phyloP scores from a whole-genome alignment of 2,113 vertebrate genomes.

The Etia nguti region DNA sequence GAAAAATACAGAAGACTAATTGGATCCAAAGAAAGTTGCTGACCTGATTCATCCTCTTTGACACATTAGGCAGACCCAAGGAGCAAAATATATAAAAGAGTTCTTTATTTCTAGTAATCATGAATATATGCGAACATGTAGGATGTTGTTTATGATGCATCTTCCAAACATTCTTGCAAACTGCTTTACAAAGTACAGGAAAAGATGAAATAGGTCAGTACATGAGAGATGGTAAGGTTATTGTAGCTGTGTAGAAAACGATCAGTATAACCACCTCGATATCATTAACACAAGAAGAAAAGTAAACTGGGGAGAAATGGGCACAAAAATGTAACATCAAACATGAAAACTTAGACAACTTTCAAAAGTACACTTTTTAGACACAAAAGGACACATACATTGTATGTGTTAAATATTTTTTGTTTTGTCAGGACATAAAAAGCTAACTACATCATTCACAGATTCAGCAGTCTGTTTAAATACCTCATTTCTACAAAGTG shows the following conservation, averaged over 20 bases:
- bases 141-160: conserved; percentile 38
- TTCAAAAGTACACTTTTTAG: conserved; percentile 69
- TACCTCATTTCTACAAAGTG: conserved; percentile 95
- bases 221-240: conserved; percentile 46
- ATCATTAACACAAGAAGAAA: conserved; percentile 39
- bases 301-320: conserved; percentile 32
- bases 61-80: not conserved
- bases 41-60: not conserved
- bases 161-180: conserved; percentile 52
- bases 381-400: conserved; percentile 87
- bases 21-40: conserved; percentile 22
- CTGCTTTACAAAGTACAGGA: conserved; percentile 49
- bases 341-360: conserved; percentile 81
- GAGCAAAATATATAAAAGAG: conserved; percentile 49
- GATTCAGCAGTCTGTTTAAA: conserved; percentile 91
- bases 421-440: conserved; percentile 72
- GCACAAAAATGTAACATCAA: conserved; percentile 55
- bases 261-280: conserved; percentile 43
- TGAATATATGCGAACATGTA: conserved; percentile 37
- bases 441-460: conserved; percentile 87
- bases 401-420: conserved; percentile 85
- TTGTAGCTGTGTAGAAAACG: conserved; percentile 47
- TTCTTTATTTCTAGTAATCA: conserved; percentile 72
- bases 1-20: conserved; percentile 16
- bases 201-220: conserved; percentile 38